Conservation (phyloP, 1,140 invertebrate genomes). For the Andrena cerasifolii region DNA sequence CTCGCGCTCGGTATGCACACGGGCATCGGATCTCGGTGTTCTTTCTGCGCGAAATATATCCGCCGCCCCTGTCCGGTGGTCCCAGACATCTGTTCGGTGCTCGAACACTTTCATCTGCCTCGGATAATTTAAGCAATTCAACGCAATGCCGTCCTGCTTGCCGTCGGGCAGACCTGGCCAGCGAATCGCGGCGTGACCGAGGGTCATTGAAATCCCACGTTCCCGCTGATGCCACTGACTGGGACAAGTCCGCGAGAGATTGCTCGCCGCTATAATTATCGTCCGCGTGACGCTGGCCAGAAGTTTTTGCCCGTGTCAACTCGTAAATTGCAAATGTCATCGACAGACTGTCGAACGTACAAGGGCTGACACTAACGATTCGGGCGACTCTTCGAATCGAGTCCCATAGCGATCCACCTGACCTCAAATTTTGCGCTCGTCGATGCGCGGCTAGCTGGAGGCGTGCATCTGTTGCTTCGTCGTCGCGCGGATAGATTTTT, state of each 20-base stretch:
- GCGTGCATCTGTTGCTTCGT: not conserved
- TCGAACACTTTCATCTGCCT: not conserved
- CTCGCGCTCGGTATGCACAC: too few species aligned
- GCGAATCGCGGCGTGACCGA: not conserved
- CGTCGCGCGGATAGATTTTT: not conserved
- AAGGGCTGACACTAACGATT: too few species aligned
- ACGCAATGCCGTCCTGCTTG: not conserved
- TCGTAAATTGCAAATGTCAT: not conserved
- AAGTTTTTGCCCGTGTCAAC: too few species aligned
- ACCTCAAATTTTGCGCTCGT: too few species aligned
- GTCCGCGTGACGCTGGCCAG: too few species aligned
- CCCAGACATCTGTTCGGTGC: not conserved
- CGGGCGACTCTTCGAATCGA: too few species aligned
- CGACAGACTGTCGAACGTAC: not conserved
- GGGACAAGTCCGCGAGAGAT: not conserved
- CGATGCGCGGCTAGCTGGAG: not conserved
- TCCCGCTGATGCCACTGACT: not conserved
- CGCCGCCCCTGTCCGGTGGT: too few species aligned
- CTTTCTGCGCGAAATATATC: not conserved
- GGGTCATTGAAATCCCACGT: not conserved
- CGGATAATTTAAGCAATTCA: not conserved
- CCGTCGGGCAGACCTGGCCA: not conserved
- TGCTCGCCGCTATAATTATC: constrained; percentile 31
- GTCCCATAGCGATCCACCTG: too few species aligned
- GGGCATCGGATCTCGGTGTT: too few species aligned